Evolutionary conservation across 2,888 invertebrate genomes (phyloP), one percentile per base, ranked within the genome.

Genomic region (Acleris holmiana): DNA sequence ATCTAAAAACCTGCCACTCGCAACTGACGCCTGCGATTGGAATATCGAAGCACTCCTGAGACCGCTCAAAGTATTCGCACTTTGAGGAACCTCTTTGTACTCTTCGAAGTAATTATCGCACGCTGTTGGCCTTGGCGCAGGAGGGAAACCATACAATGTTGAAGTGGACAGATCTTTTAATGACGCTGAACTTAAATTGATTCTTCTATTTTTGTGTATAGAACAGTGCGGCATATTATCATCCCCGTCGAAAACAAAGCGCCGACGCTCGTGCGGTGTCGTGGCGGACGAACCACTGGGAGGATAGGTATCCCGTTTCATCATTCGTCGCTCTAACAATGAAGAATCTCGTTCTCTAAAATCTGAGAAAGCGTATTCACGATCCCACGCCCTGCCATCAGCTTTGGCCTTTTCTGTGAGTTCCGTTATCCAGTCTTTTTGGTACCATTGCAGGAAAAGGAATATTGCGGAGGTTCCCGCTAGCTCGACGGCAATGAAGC

Each of bases 391-490:
- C 10, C 91, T 82, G 58, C 90, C 90, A 63, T 92, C 91, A 0
- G 90, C 89, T 76, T 91, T 91, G 1, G 92, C 90, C 75, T 88
- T 91, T 78, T 93, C 89, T 66, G 92, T 82, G 66, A 93, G 75
- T 79, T 93, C 89, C 73, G 92, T 90, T 68, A 93, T 89, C 93
- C 94, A 93, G 84, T 94, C 94, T 83, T 93, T 93, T 86, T 95
- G 95, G 77, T 96, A 95, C 94, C 95, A 95, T 82, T 96, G 95
- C 76, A 98, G 96, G 89, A 97, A 98, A 70, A 97, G 94, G 84
- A 97, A 97, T 72, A 98, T 96, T 66, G 97, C 97, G 68, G 96
- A 95, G 17, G 97, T 96, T 47, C 98, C 98, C 35, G 98, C 96
- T 69, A 97, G 90, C 84, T 98, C 97, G 8, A 96, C 96, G 64